Conservation (phyloP, 2,888 invertebrate species). For the Ypsolopha sequella region DNA sequence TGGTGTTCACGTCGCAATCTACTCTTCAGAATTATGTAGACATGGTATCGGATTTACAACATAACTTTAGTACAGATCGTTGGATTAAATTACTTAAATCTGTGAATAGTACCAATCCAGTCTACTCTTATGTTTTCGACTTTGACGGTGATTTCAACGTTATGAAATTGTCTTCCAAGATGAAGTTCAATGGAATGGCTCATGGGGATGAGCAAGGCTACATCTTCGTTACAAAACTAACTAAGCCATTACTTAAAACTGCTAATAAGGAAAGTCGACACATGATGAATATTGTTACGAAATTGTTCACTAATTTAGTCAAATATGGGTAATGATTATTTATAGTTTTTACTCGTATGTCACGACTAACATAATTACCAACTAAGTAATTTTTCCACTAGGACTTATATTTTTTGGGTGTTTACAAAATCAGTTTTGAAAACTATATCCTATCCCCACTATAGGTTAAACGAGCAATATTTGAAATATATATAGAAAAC, state of each 20-base stretch:
- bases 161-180: slow-evolving; percentile 8
- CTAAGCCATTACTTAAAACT: slow-evolving; percentile 9
- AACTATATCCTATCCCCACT: too few relatives aligned
- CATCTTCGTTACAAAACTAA: slow-evolving; percentile 14
- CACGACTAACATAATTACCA: too few relatives aligned
- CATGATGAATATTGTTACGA: slow-evolving; percentile 13
- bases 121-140: slow-evolving; percentile 16
- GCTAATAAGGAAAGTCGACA: slow-evolving; percentile 10
- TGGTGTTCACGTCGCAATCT: too few relatives aligned
- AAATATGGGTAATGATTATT: slow-evolving; percentile 15
- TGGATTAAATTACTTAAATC: slow-evolving; percentile 12
- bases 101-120: slow-evolving; percentile 6
- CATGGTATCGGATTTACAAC: slow-evolving; percentile 17
- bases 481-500: too few relatives aligned
- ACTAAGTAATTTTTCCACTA: too few relatives aligned
- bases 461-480: too few relatives aligned
- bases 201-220: slow-evolving; percentile 18
- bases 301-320: slow-evolving; percentile 17
- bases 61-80: slow-evolving; percentile 11
- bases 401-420: too few relatives aligned
- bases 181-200: slow-evolving; percentile 11
- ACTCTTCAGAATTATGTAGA: slow-evolving; percentile 10
- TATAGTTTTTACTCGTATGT: too few relatives aligned
- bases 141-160: slow-evolving; percentile 15
- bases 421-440: too few relatives aligned